These are phyloP conservation scores for Tethya wilhelma DNA, from an alignment of 37 sponge, comb jelly and placozoan species.

Conservation along the genomic window DNA sequence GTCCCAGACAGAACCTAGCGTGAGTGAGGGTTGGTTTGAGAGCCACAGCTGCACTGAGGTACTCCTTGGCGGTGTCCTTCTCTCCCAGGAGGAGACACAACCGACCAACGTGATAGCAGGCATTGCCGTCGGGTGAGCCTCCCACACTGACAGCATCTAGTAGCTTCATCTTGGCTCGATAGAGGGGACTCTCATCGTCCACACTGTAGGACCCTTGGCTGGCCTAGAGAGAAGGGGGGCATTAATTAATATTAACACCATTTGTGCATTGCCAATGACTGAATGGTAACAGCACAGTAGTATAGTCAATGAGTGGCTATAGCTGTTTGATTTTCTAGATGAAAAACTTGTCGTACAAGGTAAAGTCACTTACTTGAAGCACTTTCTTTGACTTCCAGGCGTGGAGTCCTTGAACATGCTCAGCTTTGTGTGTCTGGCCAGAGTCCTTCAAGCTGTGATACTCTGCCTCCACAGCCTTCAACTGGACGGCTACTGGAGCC, in stretches of 20 bases:
- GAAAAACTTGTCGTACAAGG: too few relatives aligned
- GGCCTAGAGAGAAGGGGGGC: slow-evolving; percentile 10
- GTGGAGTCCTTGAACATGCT: slow-evolving; percentile 91
- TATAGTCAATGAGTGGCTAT: too few relatives aligned
- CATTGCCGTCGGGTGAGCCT: slow-evolving; percentile 52
- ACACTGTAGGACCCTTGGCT: slow-evolving; percentile 63
- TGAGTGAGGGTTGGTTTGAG: slow-evolving; percentile 66
- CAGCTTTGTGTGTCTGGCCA: slow-evolving; percentile 84
- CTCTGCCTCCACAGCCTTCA: slow-evolving; percentile 95
- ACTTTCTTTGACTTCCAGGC: slow-evolving; percentile 95
- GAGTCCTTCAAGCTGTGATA: slow-evolving; percentile 87
- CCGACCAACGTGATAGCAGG: slow-evolving; percentile 82
- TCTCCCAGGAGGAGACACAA: slow-evolving; percentile 78
- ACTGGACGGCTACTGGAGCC: slow-evolving; percentile 82
- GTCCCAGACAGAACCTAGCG: slow-evolving; percentile 71
- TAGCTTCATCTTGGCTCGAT: slow-evolving; percentile 76
- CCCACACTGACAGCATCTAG: slow-evolving; percentile 74
- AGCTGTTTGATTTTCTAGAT: too few relatives aligned
- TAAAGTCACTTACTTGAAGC: slow-evolving; percentile 70
- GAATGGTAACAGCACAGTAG: too few relatives aligned
- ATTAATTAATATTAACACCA: not conserved
- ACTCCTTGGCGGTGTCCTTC: slow-evolving; percentile 55
- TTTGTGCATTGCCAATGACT: not conserved
- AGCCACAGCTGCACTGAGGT: slow-evolving; percentile 77
- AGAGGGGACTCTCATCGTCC: slow-evolving; percentile 74